phyloP scores from a whole-genome alignment of 2,797 vertebrate genomes.

The Aratinga solstitialis region DNA sequence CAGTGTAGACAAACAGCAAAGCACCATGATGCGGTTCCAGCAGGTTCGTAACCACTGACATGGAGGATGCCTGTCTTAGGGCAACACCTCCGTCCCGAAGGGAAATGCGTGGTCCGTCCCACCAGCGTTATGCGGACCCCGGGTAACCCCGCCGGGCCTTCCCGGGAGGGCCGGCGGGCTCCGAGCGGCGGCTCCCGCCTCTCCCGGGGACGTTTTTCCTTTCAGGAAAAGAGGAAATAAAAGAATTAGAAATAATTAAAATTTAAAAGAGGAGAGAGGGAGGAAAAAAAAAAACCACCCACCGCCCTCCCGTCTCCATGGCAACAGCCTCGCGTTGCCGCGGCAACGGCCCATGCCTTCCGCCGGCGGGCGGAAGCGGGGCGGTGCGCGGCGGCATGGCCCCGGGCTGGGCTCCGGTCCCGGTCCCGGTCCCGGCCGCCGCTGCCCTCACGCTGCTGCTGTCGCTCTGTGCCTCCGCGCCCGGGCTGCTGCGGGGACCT shows the following conservation, averaged over 20 bases:
- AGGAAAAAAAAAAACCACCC: no score
- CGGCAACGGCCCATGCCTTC: neutral
- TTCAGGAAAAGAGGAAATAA: neutral
- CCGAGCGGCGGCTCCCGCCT: neutral
- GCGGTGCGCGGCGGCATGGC: neutral
- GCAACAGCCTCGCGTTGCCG: neutral
- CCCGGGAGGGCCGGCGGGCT: neutral
- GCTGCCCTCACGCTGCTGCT: neutral
- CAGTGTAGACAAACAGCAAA: neutral
- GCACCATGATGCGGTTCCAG: fast-evolving
- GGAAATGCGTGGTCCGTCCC: neutral
- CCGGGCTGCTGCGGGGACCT: neutral
- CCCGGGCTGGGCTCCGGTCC: neutral
- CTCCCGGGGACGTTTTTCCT: no score
- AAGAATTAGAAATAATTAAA: neutral
- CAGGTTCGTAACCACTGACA: fast-evolving
- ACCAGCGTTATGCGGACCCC: neutral
- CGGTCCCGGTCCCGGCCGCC: neutral
- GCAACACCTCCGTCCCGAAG: neutral
- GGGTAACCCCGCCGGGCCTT: no score
- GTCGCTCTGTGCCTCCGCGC: neutral
- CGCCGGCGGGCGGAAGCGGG: neutral
- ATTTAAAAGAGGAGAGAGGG: fast-evolving
- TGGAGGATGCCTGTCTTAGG: neutral
- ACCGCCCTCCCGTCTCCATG: neutral